Evolutionary conservation across 2,113 vertebrate species (phyloP).

Genomic region (Shinisaurus crocodilurus): DNA sequence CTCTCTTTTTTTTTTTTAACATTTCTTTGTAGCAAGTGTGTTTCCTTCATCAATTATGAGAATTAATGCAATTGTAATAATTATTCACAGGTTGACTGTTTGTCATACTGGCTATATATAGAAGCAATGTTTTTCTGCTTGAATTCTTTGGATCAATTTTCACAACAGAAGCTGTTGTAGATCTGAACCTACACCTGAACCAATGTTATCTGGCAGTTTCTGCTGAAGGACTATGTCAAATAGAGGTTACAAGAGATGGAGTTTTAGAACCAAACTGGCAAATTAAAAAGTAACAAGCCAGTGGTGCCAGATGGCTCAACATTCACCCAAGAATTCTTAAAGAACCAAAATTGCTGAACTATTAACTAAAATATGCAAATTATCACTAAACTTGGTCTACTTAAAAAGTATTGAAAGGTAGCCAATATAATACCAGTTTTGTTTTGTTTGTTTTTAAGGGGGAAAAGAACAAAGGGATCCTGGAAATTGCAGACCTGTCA

Average conservation of each 20-base stretch:
- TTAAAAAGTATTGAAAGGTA: background rate
- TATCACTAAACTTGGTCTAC: background rate
- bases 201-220: background rate
- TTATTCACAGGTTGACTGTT: slow-evolving; percentile 47
- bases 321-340: background rate
- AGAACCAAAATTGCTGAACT: background rate
- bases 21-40: slow-evolving; percentile 28
- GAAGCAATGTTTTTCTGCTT: background rate
- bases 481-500: background rate
- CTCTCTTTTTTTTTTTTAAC: slow-evolving; percentile 31
- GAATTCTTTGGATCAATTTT: background rate
- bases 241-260: background rate
- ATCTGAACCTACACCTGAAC: too few species aligned
- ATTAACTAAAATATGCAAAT: slow-evolving; percentile 9
- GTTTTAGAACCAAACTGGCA: background rate
- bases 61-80: slow-evolving; percentile 24
- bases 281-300: background rate
- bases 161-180: background rate
- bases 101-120: slow-evolving; percentile 19
- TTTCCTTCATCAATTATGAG: slow-evolving; percentile 51
- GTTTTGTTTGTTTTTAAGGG: too few species aligned
- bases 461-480: background rate
- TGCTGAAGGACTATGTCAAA: background rate
- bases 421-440: background rate
- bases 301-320: background rate